Evolutionary conservation across 1,140 invertebrate species (phyloP), one percentile per base, ranked within the genome.

Genomic region (Apolygus lucorum): DNA sequence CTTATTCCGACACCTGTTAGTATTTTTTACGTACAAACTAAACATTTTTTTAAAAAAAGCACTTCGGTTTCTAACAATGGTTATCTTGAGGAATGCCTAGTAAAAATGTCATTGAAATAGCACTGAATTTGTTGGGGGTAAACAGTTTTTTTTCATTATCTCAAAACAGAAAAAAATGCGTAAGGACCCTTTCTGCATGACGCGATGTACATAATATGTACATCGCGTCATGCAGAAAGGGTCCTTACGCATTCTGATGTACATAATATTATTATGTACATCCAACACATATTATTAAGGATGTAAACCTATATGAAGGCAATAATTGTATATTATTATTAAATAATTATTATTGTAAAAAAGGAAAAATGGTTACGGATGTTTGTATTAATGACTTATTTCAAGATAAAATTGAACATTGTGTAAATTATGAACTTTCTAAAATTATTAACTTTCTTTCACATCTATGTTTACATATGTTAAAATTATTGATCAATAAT

Each of bases 51-150:
- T 11, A 59, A 59, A 8, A 24, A 59, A 59, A 14, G 54, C 54
- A 59, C 11, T 59, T 59, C 22, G 11, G 54, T 59, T 14, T 59
- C 54, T 59, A 59, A 59, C 54, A 59, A 59, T 59, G 11, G 22
- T 59, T 59, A 59, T 4, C 54, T 59, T 11, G 11, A 59, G 54
- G 54, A 59, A 59, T 59, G 54, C 22, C 22, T 59, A 4, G 22
- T 59, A 22, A 59, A 59, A 59, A 59, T 49, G 4, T 59, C 22
- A 59, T 11, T 59, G 54, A 59, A 59, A 59, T 59, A 59, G 22
- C 54, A 17, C 11, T 4, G 22, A 59, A 17, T 59, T 59, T 59
- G 8, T 59, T 17, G 22, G 54, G 22, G 54, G 22, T 59, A 22
- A 59, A 42, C 34, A 42, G 34, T 42, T 42, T 42, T 42, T 42